Evolutionary conservation across 2,797 vertebrate genomes (phyloP), one percentile per base, ranked within the genome.

Genomic region (Phyllotis vaccarum): DNA sequence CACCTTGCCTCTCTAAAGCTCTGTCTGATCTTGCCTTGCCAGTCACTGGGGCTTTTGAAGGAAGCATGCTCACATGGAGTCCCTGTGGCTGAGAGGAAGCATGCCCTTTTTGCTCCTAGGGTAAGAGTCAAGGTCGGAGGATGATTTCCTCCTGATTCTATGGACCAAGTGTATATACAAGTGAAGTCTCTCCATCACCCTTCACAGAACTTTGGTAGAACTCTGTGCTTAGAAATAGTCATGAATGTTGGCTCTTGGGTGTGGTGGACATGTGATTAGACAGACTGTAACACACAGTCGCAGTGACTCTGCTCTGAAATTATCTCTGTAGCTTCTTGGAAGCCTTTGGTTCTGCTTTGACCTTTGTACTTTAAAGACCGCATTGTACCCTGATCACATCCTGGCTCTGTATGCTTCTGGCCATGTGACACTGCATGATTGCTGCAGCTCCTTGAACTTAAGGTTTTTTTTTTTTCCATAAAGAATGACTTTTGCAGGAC

Each of bases 261-360:
- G 34, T 0, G 5, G 27, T 43, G 60, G 85, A 76, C 43, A 43
- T 0, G 0, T 81, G 64, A 40, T 68, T 60, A 68, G 19, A 49
- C 6, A 49, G 46, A 58, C 74, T 37, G 1, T n/a, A 43, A 24
- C 0, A 2, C 19, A 0, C 0, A 24, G 9, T 46, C 43, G 6
- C n/a, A 2, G 60, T 56, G 40, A 37, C 0, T 10, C 79, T 93
- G 86, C 94, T 52, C 91, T 75, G 76, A 95, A 66, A 60, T 94
- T 2, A 5, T 46, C 83, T 40, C 87, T 76, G 29, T 88, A n/a
- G 31, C 29, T 46, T 85, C 7, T 34, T 76, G 81, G 62, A 92
- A 64, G n/a, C 62, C 64, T 24, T 66, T 7, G 40, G 78, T 86
- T 89, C 54, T 64, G 5, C 70, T 54, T 56, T 78, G 85, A 58